Evolutionary conservation across 1,140 invertebrate genomes (phyloP).

Genomic region (Cryptotermes secundus): DNA sequence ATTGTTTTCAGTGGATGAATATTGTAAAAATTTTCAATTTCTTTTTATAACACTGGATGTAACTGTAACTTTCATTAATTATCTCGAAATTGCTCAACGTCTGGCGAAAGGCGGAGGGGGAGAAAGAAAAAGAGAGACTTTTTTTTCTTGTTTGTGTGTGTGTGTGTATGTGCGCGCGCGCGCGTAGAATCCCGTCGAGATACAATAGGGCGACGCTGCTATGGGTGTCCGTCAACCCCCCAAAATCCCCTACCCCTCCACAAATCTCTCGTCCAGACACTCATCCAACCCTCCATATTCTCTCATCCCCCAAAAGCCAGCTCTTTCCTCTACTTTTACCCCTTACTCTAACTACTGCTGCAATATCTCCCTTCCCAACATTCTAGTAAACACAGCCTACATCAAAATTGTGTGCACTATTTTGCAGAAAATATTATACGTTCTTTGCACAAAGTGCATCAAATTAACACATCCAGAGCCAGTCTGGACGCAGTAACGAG

Average conservation of each 20-base stretch:
- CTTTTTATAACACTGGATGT: background rate
- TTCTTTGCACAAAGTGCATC: too few species aligned
- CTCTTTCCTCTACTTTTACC: constrained; percentile 1
- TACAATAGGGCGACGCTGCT: background rate
- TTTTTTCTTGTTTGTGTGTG: too few species aligned
- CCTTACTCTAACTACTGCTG: constrained; percentile 4
- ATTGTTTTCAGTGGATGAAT: background rate
- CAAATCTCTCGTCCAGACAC: constrained; percentile 31
- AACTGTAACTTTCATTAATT: constrained; percentile 28
- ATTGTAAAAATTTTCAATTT: background rate
- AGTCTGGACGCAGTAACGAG: too few species aligned
- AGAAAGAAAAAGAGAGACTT: background rate
- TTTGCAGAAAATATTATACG: background rate
- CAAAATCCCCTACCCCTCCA: constrained; percentile 23
- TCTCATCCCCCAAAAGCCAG: background rate
- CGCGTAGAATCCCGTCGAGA: background rate
- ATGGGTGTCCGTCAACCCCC: background rate
- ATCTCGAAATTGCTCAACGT: constrained; percentile 28
- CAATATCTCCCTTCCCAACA: background rate
- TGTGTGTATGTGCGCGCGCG: too few species aligned
- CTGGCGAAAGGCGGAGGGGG: background rate
- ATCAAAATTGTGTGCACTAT: background rate
- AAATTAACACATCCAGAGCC: too few species aligned
- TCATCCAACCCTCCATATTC: constrained; percentile 21
- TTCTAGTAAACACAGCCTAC: background rate